These are phyloP conservation scores for Antigone vipio DNA, from an alignment of 2,113 vertebrate species.

Conservation along the genomic window DNA sequence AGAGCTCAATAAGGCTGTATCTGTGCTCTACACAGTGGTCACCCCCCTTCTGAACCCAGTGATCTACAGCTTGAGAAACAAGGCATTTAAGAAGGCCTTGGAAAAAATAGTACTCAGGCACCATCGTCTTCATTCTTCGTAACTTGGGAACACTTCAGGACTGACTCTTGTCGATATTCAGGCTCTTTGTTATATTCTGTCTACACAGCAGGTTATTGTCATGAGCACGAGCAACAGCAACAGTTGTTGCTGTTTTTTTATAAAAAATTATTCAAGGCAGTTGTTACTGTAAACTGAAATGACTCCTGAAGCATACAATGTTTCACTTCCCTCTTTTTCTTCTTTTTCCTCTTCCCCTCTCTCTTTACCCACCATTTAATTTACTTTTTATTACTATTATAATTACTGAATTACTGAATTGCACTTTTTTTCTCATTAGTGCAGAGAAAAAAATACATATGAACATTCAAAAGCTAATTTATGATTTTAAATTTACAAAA, in stretches of 20 bases:
- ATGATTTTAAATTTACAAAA: neutral
- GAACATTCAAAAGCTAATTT: neutral
- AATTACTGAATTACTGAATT: neutral
- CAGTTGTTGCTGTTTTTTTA: neutral
- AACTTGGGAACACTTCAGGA: neutral
- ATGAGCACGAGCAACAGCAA: neutral
- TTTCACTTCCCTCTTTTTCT: neutral
- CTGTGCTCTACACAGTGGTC: constrained; percentile 42
- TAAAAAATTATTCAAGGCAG: neutral
- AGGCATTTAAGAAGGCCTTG: neutral
- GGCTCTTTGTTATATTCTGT: neutral
- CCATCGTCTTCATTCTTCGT: neutral
- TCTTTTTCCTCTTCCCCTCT: neutral
- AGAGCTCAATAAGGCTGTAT: constrained; percentile 1
- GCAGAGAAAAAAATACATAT: neutral
- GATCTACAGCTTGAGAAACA: constrained; percentile 52
- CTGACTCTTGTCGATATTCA: neutral
- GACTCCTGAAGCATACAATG: neutral
- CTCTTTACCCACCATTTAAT: neutral
- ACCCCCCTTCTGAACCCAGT: constrained; percentile 51
- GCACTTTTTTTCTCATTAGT: neutral
- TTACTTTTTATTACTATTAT: neutral
- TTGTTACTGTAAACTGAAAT: neutral
- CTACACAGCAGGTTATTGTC: neutral
- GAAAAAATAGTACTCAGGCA: neutral